A percentile compares a stretch with the other conserved stretches of the same genome.
Conservation (phyloP, 2,113 vertebrate species). For the Rutilus rutilus region DNA sequence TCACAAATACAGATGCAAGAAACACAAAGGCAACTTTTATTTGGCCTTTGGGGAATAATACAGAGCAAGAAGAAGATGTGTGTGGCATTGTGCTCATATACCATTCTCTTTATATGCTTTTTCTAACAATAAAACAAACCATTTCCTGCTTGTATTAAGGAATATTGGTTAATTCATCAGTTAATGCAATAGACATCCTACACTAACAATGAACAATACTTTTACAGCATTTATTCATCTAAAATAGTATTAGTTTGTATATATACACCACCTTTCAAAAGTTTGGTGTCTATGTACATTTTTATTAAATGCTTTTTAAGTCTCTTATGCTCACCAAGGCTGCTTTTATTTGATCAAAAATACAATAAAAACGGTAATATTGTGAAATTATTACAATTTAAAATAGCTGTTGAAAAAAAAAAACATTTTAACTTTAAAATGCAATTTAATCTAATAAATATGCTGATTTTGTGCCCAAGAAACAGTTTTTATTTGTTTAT, state of each 20-base stretch:
- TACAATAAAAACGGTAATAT: not conserved
- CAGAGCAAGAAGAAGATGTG: not conserved
- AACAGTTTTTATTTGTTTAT: not conserved
- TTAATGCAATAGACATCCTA: not conserved
- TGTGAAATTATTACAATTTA: not conserved
- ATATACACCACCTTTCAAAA: not conserved
- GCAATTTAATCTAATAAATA: too few species aligned
- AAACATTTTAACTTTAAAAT: too few species aligned
- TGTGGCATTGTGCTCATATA: slow-evolving; percentile 6
- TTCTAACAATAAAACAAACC: not conserved
- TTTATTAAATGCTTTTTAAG: too few species aligned
- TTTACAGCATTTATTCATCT: not conserved
- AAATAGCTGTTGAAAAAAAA: too few species aligned
- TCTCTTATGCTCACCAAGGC: not conserved
- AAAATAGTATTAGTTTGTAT: not conserved
- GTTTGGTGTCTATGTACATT: too few species aligned
- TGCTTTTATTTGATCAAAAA: not conserved
- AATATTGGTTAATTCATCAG: not conserved
- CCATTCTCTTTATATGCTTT: slow-evolving; percentile 7
- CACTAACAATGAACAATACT: not conserved
- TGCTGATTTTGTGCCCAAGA: not conserved
- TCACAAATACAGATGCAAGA: not conserved
- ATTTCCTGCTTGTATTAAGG: slow-evolving; percentile 17
- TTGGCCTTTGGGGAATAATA: slow-evolving; percentile 27
- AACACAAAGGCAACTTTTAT: slow-evolving; percentile 8